Conservation (phyloP, 92 coral and sea anemone species). For the Pocillopora meandrina region DNA sequence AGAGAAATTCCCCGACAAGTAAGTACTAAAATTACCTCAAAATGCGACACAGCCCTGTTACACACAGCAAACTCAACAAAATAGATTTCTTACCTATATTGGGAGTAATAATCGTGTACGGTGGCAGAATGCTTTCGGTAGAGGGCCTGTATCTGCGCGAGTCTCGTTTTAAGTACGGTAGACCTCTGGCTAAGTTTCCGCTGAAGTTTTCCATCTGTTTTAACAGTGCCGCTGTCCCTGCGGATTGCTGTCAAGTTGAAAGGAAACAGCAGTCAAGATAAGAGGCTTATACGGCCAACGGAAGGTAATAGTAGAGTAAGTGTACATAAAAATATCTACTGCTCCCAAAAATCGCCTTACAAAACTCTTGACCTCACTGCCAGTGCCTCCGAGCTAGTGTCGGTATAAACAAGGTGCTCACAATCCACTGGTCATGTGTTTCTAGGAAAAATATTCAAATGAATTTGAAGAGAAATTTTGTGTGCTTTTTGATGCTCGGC, state of each 20-base stretch:
- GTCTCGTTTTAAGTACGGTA: slow-evolving; percentile 85
- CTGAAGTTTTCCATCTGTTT: slow-evolving; percentile 88
- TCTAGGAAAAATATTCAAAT: not conserved
- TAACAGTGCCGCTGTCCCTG: slow-evolving; percentile 77
- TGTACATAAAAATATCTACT: not conserved
- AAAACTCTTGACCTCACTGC: no score
- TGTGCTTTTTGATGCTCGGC: not conserved
- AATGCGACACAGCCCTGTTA: not conserved
- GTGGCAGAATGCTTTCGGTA: slow-evolving; percentile 71
- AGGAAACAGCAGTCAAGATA: not conserved
- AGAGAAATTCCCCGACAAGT: no score
- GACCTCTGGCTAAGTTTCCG: slow-evolving; percentile 83
- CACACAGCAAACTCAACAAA: not conserved
- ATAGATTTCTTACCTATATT: slow-evolving; percentile 66
- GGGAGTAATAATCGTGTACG: slow-evolving; percentile 74
- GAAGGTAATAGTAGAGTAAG: no score
- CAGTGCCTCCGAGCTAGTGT: no score
- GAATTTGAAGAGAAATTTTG: no score
- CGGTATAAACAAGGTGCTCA: no score
- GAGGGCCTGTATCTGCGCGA: slow-evolving; percentile 62
- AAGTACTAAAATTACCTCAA: not conserved
- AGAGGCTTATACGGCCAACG: not conserved
- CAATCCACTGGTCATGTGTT: no score
- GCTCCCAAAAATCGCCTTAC: no score
- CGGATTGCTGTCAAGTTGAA: slow-evolving; percentile 59